Percentiles rank a stretch among this genome's conserved stretches.
Conservation (phyloP, 1,140 invertebrate species). For the Rhynchophorus ferrugineus region DNA sequence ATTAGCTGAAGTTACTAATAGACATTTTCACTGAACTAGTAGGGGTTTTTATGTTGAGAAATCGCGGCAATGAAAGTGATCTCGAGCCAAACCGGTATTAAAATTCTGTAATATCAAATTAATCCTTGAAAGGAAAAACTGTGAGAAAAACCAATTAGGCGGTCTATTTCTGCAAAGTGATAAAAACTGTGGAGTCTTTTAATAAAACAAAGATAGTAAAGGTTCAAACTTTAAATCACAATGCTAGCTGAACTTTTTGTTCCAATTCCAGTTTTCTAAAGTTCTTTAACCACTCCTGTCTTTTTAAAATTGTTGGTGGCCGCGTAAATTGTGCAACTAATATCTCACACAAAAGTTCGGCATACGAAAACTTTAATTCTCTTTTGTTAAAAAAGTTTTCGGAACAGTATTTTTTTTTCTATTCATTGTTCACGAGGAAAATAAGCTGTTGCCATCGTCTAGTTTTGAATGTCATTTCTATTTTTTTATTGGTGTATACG, state of each 20-base stretch:
- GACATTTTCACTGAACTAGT: too few relatives aligned
- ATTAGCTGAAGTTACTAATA: too few relatives aligned
- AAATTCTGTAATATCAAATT: too few relatives aligned
- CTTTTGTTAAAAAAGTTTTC: not conserved
- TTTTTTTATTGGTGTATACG: not conserved
- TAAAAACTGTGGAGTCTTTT: slow-evolving; percentile 8
- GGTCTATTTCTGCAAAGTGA: slow-evolving; percentile 2
- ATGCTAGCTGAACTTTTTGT: slow-evolving; percentile 17
- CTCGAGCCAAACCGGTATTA: too few relatives aligned
- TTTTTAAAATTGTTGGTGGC: slow-evolving; percentile 15
- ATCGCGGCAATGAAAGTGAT: too few relatives aligned
- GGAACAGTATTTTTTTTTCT: not conserved
- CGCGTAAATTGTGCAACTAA: slow-evolving; percentile 16
- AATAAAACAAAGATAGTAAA: slow-evolving; percentile 11
- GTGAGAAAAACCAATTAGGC: not conserved
- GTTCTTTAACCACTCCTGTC: slow-evolving; percentile 10
- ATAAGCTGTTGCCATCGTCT: not conserved
- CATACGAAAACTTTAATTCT: not conserved
- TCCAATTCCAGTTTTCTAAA: slow-evolving; percentile 14
- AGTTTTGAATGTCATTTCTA: not conserved
- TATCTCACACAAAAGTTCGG: slow-evolving; percentile 11
- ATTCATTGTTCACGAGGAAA: not conserved
- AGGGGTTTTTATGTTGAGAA: too few relatives aligned
- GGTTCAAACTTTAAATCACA: slow-evolving; percentile 20
- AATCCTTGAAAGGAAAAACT: too few relatives aligned